phyloP scores from a whole-genome alignment of 2,797 vertebrate genomes.

The Channallabes apus region DNA sequence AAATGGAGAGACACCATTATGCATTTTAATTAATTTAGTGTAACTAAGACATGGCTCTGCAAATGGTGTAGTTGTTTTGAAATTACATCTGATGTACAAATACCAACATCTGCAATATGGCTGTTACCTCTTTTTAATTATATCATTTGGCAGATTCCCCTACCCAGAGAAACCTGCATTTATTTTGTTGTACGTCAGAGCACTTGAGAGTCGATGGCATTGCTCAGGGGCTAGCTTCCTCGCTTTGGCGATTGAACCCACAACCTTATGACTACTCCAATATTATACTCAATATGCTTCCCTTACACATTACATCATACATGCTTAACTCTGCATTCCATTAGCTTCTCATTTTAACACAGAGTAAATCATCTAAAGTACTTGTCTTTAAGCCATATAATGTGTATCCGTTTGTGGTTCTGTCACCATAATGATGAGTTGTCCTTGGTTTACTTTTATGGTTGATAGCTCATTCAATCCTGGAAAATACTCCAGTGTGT shows the following conservation, averaged over 20 bases:
- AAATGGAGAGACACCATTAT: not conserved
- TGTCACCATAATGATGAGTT: not conserved
- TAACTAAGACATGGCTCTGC: not conserved
- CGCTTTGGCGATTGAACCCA: too few species aligned
- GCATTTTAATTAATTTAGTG: not conserved
- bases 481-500: slow-evolving; percentile 29
- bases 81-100: not conserved
- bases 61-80: not conserved
- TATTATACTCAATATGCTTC: too few species aligned
- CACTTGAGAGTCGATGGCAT: too few species aligned
- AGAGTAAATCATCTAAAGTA: not conserved
- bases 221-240: too few species aligned
- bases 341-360: not conserved
- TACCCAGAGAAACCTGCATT: too few species aligned
- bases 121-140: too few species aligned
- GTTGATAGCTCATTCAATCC: slow-evolving; percentile 14
- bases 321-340: not conserved
- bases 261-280: too few species aligned
- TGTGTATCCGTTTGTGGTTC: slow-evolving; percentile 30
- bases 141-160: too few species aligned
- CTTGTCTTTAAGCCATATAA: slow-evolving; percentile 29
- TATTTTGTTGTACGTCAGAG: too few species aligned
- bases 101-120: not conserved
- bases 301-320: not conserved
- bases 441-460: slow-evolving; percentile 18